Evolutionary conservation across 2,888 invertebrate genomes (phyloP).

Genomic region (Zhengitettix transpicula): DNA sequence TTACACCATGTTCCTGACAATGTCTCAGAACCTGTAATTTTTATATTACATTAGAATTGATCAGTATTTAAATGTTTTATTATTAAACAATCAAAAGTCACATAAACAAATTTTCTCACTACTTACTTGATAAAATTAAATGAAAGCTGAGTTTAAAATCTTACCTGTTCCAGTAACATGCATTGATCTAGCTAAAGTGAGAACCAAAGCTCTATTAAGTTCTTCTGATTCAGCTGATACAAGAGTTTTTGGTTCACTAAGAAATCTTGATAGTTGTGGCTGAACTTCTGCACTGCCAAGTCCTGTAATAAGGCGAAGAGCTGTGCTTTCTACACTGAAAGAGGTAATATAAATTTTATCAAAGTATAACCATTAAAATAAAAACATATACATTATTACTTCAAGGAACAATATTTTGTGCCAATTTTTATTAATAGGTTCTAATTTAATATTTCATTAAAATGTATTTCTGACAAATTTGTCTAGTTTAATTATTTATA

Average conservation of each 20-base stretch:
- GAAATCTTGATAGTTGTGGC: slow-evolving; percentile 76
- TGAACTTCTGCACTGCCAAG: slow-evolving; percentile 90
- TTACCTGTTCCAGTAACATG: slow-evolving; percentile 62
- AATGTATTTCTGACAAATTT: too few species aligned
- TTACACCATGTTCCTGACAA: slow-evolving; percentile 70
- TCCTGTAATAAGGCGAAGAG: slow-evolving; percentile 69
- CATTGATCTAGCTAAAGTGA: slow-evolving; percentile 84
- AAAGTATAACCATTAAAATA: too few species aligned
- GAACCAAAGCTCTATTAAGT: slow-evolving; percentile 78
- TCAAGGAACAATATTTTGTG: too few species aligned
- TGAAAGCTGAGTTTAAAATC: not conserved
- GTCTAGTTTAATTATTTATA: too few species aligned
- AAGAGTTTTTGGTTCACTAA: slow-evolving; percentile 80
- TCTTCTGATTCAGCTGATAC: slow-evolving; percentile 92
- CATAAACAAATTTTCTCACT: too few species aligned
- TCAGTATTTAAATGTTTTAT: too few species aligned
- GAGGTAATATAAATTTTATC: not conserved
- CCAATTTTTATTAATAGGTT: too few species aligned
- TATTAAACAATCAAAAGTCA: too few species aligned
- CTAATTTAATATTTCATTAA: too few species aligned
- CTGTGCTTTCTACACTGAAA: slow-evolving; percentile 69
- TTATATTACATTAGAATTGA: too few species aligned
- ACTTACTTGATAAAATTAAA: too few species aligned
- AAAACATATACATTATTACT: too few species aligned
- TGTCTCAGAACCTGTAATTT: slow-evolving; percentile 30